Evolutionary conservation across 2,797 vertebrate species (phyloP).

Genomic region (Rhynchotus rufescens): DNA sequence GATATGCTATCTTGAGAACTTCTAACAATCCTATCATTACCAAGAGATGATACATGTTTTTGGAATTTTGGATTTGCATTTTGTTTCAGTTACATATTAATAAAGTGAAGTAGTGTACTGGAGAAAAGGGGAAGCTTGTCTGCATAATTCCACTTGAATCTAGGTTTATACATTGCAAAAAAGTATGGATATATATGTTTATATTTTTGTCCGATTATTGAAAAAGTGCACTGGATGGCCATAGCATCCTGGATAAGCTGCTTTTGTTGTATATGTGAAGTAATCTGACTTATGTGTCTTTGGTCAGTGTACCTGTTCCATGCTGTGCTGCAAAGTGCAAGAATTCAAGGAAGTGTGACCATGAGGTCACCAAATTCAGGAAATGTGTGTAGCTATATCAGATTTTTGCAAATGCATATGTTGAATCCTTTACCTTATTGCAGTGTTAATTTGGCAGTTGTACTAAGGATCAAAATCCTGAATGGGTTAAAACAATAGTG

Average conservation of each 20-base stretch:
- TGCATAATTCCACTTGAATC: background rate
- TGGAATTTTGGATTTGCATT: background rate
- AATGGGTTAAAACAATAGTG: slow-evolving; percentile 29
- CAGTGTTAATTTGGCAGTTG: background rate
- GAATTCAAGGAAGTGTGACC: slow-evolving; percentile 56
- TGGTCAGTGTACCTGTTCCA: background rate
- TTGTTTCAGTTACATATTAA: background rate
- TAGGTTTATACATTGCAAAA: background rate
- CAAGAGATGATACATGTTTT: background rate
- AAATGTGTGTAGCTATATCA: slow-evolving; percentile 25
- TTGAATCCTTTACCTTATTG: background rate
- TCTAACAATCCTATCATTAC: background rate
- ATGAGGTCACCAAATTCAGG: slow-evolving; percentile 35
- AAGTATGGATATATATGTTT: background rate
- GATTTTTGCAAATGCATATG: background rate
- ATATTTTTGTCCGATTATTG: background rate
- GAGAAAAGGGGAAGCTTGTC: background rate
- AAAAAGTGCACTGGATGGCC: background rate
- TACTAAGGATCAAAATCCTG: slow-evolving; percentile 4
- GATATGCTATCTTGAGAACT: background rate
- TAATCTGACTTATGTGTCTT: background rate
- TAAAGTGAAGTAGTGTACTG: background rate
- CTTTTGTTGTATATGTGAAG: background rate
- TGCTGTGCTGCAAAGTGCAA: background rate
- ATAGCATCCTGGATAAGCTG: background rate